These are phyloP conservation scores for Orthosia gracilis DNA, from an alignment of 2,888 invertebrate species.

Conservation along the genomic window DNA sequence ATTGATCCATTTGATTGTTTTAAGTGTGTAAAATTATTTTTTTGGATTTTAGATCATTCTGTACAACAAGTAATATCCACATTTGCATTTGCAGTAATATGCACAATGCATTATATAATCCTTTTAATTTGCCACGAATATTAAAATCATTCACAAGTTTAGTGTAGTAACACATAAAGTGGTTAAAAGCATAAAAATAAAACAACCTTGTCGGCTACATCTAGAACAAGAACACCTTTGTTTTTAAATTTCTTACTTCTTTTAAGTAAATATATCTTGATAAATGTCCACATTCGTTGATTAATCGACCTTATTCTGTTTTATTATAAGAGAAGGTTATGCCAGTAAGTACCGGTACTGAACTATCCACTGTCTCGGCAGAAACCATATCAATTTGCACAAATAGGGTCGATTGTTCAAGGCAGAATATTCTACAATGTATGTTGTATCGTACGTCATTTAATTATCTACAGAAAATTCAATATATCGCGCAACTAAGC, in stretches of 20 bases:
- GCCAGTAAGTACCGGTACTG: background rate
- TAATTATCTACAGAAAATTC: background rate
- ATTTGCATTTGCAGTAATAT: too few relatives aligned
- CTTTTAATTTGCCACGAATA: background rate
- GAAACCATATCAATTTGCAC: slow-evolving; percentile 39
- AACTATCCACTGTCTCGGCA: background rate
- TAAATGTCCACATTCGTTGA: background rate
- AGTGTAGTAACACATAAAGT: too few relatives aligned
- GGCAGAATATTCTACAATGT: background rate
- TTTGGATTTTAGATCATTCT: too few relatives aligned
- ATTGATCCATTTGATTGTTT: background rate
- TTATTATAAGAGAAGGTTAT: background rate
- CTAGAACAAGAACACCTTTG: slow-evolving; percentile 2
- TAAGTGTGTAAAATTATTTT: background rate
- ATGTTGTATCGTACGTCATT: background rate
- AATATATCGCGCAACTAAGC: background rate
- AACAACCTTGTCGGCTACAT: background rate
- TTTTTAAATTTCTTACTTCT: background rate
- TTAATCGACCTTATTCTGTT: slow-evolving; percentile 27
- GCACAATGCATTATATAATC: too few relatives aligned
- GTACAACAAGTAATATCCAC: too few relatives aligned
- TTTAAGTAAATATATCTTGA: background rate
- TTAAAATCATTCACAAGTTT: background rate
- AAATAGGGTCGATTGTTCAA: slow-evolving; percentile 22
- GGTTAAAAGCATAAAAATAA: background rate